Conservation (phyloP, 1,140 invertebrate genomes). For the Hestina assimilis region DNA sequence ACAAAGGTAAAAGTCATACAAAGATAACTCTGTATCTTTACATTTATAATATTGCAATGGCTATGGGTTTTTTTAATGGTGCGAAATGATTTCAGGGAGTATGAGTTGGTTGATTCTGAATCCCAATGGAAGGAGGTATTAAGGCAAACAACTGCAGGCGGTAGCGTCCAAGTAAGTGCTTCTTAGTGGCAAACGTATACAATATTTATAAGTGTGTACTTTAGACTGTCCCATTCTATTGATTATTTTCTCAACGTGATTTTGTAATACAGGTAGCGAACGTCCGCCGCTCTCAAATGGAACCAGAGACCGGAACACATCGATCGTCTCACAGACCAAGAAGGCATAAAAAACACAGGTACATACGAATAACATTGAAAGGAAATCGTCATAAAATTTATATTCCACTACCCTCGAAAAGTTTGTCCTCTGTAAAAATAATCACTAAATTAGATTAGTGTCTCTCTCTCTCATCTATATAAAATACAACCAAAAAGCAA, state of each 20-base stretch:
- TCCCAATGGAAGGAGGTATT: slow-evolving; percentile 93
- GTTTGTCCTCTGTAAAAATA: too few species aligned
- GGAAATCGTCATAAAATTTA: too few species aligned
- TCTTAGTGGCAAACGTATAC: slow-evolving; percentile 19
- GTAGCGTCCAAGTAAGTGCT: slow-evolving; percentile 62
- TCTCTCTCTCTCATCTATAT: too few species aligned
- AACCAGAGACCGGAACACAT: slow-evolving; percentile 70
- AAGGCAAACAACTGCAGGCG: slow-evolving; percentile 76
- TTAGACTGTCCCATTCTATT: background rate
- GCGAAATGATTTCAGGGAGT: slow-evolving; percentile 59
- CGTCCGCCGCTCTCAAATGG: slow-evolving; percentile 79
- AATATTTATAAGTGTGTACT: slow-evolving; percentile 4
- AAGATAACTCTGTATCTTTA: too few species aligned
- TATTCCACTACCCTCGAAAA: too few species aligned
- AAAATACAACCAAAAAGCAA: too few species aligned
- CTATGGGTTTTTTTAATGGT: slow-evolving; percentile 2
- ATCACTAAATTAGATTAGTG: too few species aligned
- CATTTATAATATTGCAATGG: too few species aligned
- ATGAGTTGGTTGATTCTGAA: slow-evolving; percentile 91
- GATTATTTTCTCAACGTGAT: slow-evolving; percentile 7
- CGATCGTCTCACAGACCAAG: slow-evolving; percentile 75
- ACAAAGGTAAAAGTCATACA: too few species aligned
- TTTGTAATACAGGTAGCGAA: slow-evolving; percentile 79
- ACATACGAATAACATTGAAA: slow-evolving; percentile 11
- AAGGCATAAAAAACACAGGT: slow-evolving; percentile 84